Base-by-base conservation (phyloP, 2,888 invertebrate genomes). In the Mimas tiliae region DNA sequence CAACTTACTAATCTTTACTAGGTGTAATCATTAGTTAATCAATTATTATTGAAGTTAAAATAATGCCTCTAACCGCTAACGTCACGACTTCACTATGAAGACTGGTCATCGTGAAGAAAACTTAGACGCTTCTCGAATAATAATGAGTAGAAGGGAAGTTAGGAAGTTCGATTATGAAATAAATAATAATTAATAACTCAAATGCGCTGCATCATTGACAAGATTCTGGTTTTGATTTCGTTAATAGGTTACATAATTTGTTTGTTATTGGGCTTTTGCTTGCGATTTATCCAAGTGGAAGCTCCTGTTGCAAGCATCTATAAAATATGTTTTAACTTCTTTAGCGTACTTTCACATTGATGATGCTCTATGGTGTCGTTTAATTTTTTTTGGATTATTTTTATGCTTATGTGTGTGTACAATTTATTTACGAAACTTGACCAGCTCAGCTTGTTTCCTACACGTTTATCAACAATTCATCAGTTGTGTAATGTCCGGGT, bases 401-500 rank as follows among this genome's bases (percentile, higher is more conserved):
- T n/a, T n/a, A n/a, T n/a, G n/a, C n/a, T n/a, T n/a, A n/a, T n/a
- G n/a, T n/a, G n/a, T n/a, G n/a, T n/a, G n/a, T 16, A 48, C 47
- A 48, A 55, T 55, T 38, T 55, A 8, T 55, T 14, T 55, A 7
- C 16, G 34, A 34, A 55, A 63, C 63, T 50, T 63, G 50, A 50
- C 63, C 63, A 1, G 50, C 19, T 19, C 47, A 48, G 63, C 48
- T 21, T 34, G 63, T 63, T 55, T 55, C 38, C 55, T 16, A 38
- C 53, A 33, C n/a, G 33, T 21, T 27, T 52, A 53, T 33, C 53
- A 53, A 9, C 53, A 53, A 33, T 16, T 42, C 51, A 51, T 27
- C 63, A 47, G 19, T 52, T 53, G 53, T 33, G n/a, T 53, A 53
- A 53, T 9, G 53, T 53, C 53, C 53, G 33, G 53, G 53, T 53